Percentiles rank a stretch among this genome's conserved stretches.
Conservation (phyloP, 2,113 vertebrate species). For the Gymnobelideus leadbeateri region DNA sequence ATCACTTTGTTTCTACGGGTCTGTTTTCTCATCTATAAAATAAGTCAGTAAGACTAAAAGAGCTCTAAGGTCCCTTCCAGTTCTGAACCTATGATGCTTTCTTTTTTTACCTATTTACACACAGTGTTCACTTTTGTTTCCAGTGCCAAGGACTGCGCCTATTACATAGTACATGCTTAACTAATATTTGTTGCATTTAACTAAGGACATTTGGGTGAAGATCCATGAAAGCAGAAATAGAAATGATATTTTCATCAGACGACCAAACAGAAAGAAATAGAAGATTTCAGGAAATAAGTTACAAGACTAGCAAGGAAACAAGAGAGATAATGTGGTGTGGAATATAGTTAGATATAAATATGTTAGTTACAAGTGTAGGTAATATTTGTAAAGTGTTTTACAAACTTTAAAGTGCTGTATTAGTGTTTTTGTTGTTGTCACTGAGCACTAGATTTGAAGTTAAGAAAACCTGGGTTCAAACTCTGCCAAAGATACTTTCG, state of each 20-base stretch:
- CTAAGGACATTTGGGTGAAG: neutral
- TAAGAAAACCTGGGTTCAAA: neutral
- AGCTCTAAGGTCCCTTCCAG: neutral
- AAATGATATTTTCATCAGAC: neutral
- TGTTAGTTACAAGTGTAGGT: neutral
- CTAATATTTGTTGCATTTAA: neutral
- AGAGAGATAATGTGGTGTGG: neutral
- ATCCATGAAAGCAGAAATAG: neutral
- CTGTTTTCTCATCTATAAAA: neutral
- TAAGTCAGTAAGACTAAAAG: neutral
- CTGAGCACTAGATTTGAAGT: neutral
- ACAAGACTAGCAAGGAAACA: neutral
- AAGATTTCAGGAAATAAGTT: neutral
- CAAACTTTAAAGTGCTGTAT: neutral
- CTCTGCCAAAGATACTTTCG: neutral
- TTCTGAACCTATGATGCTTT: neutral
- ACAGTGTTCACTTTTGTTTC: neutral
- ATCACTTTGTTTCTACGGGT: neutral
- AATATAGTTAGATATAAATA: neutral
- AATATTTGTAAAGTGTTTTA: neutral
- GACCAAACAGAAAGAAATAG: neutral
- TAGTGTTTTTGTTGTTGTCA: neutral
- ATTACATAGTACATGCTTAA: neutral
- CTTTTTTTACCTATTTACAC: neutral
- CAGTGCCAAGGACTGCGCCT: neutral